Evolutionary conservation across 2,113 vertebrate species (phyloP).

Genomic region (Anas platyrhynchos): DNA sequence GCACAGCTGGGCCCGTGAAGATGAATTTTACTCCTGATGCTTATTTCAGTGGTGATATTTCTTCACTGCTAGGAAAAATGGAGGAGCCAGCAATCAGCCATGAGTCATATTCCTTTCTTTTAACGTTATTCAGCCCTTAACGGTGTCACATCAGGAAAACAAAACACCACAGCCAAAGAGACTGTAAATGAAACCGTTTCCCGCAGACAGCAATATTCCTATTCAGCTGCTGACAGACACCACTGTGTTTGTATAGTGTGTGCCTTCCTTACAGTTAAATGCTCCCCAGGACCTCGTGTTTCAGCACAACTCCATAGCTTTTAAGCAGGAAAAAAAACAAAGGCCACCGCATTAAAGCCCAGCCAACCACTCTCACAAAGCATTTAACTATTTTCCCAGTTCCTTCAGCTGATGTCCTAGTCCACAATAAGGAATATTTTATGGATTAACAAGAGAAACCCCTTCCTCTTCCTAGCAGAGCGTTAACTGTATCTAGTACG

Average conservation of each 20-base stretch:
- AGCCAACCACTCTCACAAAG: background rate
- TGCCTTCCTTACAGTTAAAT: background rate
- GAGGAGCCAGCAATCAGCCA: background rate
- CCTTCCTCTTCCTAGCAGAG: background rate
- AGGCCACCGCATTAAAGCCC: background rate
- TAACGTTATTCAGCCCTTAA: background rate
- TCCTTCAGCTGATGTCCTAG: background rate
- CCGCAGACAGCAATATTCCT: background rate
- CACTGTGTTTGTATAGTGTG: fast-evolving
- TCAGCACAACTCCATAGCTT: background rate
- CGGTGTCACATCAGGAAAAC: background rate
- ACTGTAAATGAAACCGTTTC: background rate
- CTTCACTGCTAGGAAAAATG: background rate
- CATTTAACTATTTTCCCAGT: background rate
- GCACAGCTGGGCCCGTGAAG: background rate
- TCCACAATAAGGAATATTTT: background rate
- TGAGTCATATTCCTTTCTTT: background rate
- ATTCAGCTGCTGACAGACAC: background rate
- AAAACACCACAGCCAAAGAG: background rate
- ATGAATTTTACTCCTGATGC: background rate
- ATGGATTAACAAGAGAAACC: background rate
- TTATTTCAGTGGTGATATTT: background rate
- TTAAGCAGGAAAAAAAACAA: background rate
- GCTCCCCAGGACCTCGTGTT: background rate
- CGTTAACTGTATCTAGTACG: background rate